A percentile compares a stretch with the other conserved stretches of the same genome.
These are phyloP conservation scores for Eurytoma californica DNA, from an alignment of 2,888 invertebrate species.

Conservation along the genomic window DNA sequence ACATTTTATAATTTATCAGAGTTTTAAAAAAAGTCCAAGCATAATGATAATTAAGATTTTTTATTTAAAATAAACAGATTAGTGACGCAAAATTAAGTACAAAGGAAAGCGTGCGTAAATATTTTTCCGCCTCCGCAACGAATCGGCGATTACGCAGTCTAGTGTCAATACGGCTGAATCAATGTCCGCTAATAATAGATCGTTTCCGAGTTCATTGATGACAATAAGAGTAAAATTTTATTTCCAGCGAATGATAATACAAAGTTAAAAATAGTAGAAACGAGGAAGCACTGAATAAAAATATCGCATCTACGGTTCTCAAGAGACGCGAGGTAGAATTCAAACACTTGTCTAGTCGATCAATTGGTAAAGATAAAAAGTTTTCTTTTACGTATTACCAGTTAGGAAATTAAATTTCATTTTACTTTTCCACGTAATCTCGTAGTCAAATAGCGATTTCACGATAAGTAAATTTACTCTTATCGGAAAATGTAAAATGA, in stretches of 20 bases:
- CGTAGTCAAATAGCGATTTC: no score
- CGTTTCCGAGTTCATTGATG: background rate
- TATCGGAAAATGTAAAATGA: no score
- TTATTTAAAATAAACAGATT: no score
- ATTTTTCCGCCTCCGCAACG: background rate
- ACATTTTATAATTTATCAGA: no score
- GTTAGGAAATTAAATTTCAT: background rate
- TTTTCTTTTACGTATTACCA: background rate
- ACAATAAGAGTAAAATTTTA: background rate
- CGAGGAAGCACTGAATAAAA: background rate
- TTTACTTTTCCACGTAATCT: background rate
- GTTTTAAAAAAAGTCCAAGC: no score
- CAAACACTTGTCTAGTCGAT: background rate
- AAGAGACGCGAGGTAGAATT: background rate
- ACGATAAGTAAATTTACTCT: no score
- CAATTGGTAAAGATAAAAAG: background rate
- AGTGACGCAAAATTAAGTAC: no score
- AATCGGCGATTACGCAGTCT: background rate
- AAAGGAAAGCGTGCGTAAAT: no score
- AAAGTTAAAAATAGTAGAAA: background rate
- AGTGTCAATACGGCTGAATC: background rate
- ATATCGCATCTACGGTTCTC: background rate
- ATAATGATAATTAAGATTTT: no score
- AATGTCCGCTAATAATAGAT: background rate
- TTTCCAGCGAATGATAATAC: background rate